Evolutionary conservation across 2,888 invertebrate genomes (phyloP).

Genomic region (Eueremaeus valkanovi): DNA sequence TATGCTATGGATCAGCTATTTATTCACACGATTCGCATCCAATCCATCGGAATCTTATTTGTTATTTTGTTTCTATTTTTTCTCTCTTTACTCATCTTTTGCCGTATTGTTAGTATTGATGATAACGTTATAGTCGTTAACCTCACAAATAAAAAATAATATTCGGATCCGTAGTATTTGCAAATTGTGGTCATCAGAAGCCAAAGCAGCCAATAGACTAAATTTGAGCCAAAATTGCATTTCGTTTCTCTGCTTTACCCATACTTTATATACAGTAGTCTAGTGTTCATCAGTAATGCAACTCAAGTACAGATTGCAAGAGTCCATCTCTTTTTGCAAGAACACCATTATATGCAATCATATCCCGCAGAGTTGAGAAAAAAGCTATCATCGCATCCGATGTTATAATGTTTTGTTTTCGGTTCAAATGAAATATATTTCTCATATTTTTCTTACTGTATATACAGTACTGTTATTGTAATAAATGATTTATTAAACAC

Average conservation of each 20-base stretch:
- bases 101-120: not conserved
- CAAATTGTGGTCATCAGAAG: conserved; percentile 20
- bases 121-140: conserved; percentile 1
- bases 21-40: not conserved
- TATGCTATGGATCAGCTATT: not conserved
- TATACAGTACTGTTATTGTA: not conserved
- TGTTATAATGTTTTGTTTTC: not conserved
- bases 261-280: no score
- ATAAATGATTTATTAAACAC: conserved; percentile 6
- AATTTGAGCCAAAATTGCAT: not conserved
- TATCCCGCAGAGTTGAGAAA: not conserved
- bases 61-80: conserved; percentile 11
- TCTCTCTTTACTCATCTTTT: not conserved
- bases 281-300: conserved; percentile 29
- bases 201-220: not conserved
- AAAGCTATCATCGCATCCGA: conserved; percentile 10
- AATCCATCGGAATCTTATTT: not conserved
- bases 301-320: conserved; percentile 19
- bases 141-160: not conserved
- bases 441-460: not conserved
- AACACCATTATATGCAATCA: conserved; percentile 30
- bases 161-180: not conserved
- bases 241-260: not conserved
- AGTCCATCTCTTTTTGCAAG: conserved; percentile 13
- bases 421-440: not conserved